Evolutionary conservation across 2,113 vertebrate genomes (phyloP), one percentile per base, ranked within the genome.

Genomic region (Machaerirhynchus nigripectus): DNA sequence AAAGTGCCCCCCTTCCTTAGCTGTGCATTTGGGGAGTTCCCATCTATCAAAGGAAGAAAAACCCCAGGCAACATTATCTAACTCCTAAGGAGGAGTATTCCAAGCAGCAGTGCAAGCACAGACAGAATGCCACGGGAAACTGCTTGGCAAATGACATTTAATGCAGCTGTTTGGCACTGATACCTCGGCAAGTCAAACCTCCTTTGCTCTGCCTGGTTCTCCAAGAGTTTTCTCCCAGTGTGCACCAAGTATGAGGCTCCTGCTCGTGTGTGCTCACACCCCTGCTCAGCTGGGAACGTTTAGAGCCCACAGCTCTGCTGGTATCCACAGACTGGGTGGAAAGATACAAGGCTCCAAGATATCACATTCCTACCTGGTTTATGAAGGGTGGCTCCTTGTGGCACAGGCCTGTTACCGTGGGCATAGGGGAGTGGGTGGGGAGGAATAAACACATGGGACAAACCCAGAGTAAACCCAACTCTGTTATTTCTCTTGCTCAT

Each of bases 41-140:
- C 60, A 20, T 8, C 30, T 28, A 40, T 17, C 12, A 71, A 49
- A 87, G 60, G 44, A 24, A 27, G 65, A n/a, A 89, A 53, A 50
- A 27, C 1, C 7, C 22, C 37, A 7, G 2, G 35, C 15, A 23
- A 0, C 16, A 18, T 20, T 13, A 26, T 7, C 22, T 3, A 15
- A 30, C 35, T 30, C 26, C 73, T 28, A 21, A 42, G 65, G 37
- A 89, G 83, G 49, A 71, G 28, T 2, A 35, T 12, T 57, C 17
- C 15, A 15, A 76, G 61, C 56, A 76, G 74, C 50, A 60, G 49
- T 14, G 44, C 53, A 37, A 55, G 59, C 2, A 50, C 75, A 56
- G 77, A 76, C 35, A 47, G 88, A 57, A 63, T 16, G 82, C 70
- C 61, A 31, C 0, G 4, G 31, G 63, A 57, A 88, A 75, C 52